phyloP scores from a whole-genome alignment of 2,888 invertebrate genomes.

The Xestobium rufovillosum region DNA sequence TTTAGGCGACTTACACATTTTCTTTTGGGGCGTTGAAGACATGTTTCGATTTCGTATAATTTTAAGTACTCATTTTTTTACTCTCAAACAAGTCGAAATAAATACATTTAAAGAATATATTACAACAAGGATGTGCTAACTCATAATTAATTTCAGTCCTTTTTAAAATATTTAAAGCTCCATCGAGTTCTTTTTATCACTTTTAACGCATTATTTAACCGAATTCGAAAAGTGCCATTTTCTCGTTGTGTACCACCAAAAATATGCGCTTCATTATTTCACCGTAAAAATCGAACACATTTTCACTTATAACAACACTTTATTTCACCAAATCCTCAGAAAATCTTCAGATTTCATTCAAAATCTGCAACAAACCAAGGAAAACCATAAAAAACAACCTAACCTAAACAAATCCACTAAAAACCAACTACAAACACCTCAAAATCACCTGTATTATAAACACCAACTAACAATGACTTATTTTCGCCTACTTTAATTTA shows the following conservation, averaged over 20 bases:
- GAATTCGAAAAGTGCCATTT: conserved; percentile 45
- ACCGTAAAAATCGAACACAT: conserved; percentile 25
- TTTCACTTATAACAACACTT: conserved; percentile 2
- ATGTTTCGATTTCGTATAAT: conserved; percentile 34
- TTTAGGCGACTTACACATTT: conserved; percentile 45
- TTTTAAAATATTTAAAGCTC: too few species aligned
- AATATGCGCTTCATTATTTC: conserved; percentile 33
- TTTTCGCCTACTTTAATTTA: too few species aligned
- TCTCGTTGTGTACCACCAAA: conserved; percentile 35
- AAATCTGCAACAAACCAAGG: conserved; percentile 32
- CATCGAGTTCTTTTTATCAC: conserved; percentile 2
- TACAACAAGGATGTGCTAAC: conserved; percentile 3
- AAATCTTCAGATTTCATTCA: background rate
- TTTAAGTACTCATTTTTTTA: conserved; percentile 21
- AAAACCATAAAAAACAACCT: conserved; percentile 34
- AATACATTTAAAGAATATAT: conserved; percentile 23
- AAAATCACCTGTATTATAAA: too few species aligned
- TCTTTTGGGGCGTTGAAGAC: conserved; percentile 41
- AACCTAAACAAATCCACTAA: too few species aligned
- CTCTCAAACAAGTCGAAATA: conserved; percentile 19
- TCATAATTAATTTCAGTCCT: background rate
- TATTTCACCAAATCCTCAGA: background rate
- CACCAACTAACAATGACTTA: too few species aligned
- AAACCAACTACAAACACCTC: too few species aligned
- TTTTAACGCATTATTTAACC: conserved; percentile 31